A percentile compares a stretch with the other conserved stretches of the same genome.
These are phyloP conservation scores for Cyclophora albipunctata DNA, from an alignment of 2,888 invertebrate species.

Conservation along the genomic window DNA sequence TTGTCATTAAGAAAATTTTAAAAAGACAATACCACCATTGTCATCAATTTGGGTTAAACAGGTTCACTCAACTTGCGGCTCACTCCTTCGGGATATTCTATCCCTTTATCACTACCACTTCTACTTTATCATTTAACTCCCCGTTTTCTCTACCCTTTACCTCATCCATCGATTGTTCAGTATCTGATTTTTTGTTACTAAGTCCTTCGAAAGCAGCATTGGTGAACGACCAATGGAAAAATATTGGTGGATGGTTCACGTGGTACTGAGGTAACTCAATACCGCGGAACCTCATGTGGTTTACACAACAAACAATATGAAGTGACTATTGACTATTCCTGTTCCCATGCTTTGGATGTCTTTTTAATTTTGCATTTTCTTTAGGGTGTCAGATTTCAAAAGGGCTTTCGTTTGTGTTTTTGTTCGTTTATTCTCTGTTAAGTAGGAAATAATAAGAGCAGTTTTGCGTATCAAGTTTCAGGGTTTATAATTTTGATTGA, in stretches of 20 bases:
- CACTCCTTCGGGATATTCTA: conserved; percentile 62
- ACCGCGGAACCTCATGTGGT: conserved; percentile 64
- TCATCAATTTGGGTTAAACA: conserved; percentile 62
- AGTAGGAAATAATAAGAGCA: conserved; percentile 54
- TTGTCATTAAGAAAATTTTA: conserved; percentile 45
- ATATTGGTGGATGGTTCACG: conserved; percentile 13
- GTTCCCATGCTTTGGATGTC: conserved; percentile 54
- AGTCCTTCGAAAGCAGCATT: conserved; percentile 18
- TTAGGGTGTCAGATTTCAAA: conserved; percentile 60
- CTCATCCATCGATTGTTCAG: conserved; percentile 30
- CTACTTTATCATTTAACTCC: conserved; percentile 11
- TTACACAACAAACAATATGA: conserved; percentile 70
- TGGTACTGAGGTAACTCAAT: conserved; percentile 50
- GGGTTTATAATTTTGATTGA: conserved; percentile 48
- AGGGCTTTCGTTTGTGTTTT: conserved; percentile 38
- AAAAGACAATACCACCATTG: conserved; percentile 58
- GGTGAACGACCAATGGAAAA: conserved; percentile 12
- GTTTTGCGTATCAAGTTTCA: conserved; percentile 41
- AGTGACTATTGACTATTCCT: conserved; percentile 74
- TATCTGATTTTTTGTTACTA: neutral
- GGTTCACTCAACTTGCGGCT: conserved; percentile 65
- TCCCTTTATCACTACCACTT: conserved; percentile 36
- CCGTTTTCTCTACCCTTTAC: conserved; percentile 5
- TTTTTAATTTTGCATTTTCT: conserved; percentile 65
- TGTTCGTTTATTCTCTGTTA: conserved; percentile 39